These are phyloP conservation scores for Lepus oiostolus DNA, from an alignment of 2,797 vertebrate species.

Conservation along the genomic window DNA sequence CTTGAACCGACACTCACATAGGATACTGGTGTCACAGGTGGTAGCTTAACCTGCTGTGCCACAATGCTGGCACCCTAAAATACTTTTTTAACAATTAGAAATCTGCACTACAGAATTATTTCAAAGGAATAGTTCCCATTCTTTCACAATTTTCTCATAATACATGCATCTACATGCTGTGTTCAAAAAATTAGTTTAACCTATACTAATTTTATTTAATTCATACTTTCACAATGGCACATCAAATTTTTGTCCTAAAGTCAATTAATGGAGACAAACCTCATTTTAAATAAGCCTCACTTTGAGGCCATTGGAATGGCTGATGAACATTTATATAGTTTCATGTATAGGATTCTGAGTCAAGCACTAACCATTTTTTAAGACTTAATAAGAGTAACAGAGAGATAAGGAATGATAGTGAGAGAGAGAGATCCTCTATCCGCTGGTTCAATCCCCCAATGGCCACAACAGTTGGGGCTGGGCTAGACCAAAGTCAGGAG, in stretches of 20 bases:
- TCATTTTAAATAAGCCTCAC: neutral
- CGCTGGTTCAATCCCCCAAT: too few relatives aligned
- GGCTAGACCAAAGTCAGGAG: too few relatives aligned
- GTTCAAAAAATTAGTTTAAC: neutral
- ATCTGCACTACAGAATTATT: slow-evolving; percentile 1
- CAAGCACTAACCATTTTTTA: neutral
- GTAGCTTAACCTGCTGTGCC: too few relatives aligned
- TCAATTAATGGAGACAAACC: neutral
- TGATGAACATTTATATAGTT: neutral
- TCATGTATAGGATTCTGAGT: neutral
- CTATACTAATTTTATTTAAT: neutral
- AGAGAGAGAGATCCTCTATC: too few relatives aligned
- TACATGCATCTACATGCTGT: neutral
- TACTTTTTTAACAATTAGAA: slow-evolving; percentile 31
- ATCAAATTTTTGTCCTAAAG: neutral
- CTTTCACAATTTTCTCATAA: neutral
- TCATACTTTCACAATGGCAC: neutral
- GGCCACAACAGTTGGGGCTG: too few relatives aligned
- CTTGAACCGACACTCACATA: too few relatives aligned
- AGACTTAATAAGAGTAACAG: neutral
- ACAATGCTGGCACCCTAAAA: too few relatives aligned
- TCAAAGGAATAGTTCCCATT: neutral
- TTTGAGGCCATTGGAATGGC: neutral
- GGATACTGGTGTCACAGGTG: too few relatives aligned
- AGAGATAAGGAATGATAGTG: too few relatives aligned